These are phyloP conservation scores for Sarcophaga bullata DNA, from an alignment of 1,140 invertebrate genomes.

Conservation along the genomic window DNA sequence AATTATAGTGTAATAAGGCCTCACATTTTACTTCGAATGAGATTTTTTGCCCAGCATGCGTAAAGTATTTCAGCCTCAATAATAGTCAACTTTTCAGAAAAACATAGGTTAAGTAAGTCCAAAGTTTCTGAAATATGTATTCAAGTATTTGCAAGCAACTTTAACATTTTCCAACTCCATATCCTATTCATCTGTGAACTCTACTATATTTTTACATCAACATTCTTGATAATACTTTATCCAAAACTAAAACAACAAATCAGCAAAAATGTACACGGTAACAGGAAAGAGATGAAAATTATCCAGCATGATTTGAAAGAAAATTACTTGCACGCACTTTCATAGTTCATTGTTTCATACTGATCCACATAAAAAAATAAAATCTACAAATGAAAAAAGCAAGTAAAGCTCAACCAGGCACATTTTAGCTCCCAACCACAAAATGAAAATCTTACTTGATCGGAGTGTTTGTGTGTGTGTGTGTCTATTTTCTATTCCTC, in stretches of 20 bases:
- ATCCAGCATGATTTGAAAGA: conserved; percentile 17
- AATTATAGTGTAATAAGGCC: too few species aligned
- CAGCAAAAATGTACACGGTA: not conserved
- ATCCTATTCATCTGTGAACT: not conserved
- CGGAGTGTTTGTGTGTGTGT: too few species aligned
- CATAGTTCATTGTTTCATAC: conserved; percentile 7
- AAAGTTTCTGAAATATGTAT: too few species aligned
- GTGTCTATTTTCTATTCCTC: not conserved
- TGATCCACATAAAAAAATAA: not conserved
- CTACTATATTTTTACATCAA: not conserved
- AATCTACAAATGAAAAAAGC: too few species aligned
- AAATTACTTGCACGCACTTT: conserved; percentile 33
- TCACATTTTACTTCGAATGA: too few species aligned
- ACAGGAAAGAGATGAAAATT: conserved; percentile 1
- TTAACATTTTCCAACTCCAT: too few species aligned
- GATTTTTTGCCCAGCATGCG: too few species aligned
- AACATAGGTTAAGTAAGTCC: too few species aligned
- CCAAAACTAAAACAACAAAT: not conserved
- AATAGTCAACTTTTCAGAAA: too few species aligned
- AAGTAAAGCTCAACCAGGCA: not conserved
- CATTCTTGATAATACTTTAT: not conserved
- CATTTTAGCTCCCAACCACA: not conserved
- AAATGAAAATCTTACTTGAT: not conserved
- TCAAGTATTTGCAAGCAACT: too few species aligned
- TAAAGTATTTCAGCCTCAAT: too few species aligned